Evolutionary conservation across 2,888 invertebrate genomes (phyloP), one percentile per base, ranked within the genome.

Genomic region (Caenorhabditis sp.): DNA sequence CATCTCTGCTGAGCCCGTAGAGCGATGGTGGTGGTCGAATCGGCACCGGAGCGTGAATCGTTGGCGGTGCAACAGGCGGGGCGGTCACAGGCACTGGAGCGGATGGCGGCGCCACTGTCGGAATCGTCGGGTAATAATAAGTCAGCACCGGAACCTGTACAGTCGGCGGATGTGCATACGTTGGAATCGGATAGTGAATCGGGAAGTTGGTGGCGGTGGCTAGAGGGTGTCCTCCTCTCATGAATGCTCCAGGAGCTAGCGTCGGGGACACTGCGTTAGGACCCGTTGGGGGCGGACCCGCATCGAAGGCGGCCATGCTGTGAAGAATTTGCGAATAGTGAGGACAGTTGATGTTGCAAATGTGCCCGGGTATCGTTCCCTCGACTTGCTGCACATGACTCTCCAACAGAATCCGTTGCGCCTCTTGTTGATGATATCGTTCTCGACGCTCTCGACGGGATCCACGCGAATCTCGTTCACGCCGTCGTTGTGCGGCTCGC

Each of bases 251-350:
- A 10, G 75, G 75, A 22, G 75, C 75, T n/a, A 75, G 24, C 0
- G 75, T 56, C 0, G 75, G 75, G 5, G 75, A 66, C 4, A 75
- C 75, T 3, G 75, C 35, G 26, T 66, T n/a, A 4, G 54, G 64
- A 28, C 56, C 74, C 7, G 64, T 56, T 35, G 56, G 51, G 10
- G 63, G 41, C 28, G 61, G 63, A 26, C 16, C 10, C n/a, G 70
- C 7, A 16, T 35, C 41, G 14, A 49, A 51, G 12, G 26, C 31
- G 7, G 14, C 8, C 31, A 31, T 31, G 28, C 31, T 58, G 58
- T 31, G n/a, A 1, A 58, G 12, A 7, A 16, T 47, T 5, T 51
- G 68, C 24, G 38, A 54, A 24, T 7, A 24, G 38, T 54, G 68
- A 1, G 54, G 54, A 26, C 63, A 66, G 22, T 51, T 49, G 0